Evolutionary conservation across 1,140 invertebrate genomes (phyloP).

Genomic region (Bombus pyrosoma): DNA sequence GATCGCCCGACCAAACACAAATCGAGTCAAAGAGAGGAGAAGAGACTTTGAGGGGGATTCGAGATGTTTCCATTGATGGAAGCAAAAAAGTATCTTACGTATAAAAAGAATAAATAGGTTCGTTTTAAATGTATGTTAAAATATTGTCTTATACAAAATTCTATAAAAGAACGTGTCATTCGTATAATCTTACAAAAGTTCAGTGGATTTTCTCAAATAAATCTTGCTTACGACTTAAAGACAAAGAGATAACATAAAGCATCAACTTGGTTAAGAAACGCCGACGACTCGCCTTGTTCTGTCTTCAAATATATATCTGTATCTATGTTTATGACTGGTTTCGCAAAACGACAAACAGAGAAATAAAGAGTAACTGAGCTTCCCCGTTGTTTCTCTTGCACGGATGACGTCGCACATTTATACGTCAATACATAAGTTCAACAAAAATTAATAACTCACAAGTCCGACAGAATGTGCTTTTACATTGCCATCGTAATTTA

Average conservation of each 20-base stretch:
- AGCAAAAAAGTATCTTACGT: neutral
- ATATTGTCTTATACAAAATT: neutral
- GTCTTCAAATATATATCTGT: neutral
- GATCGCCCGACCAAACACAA: constrained; percentile 39
- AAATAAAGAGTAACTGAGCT: neutral
- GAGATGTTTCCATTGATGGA: neutral
- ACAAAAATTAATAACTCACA: constrained; percentile 63
- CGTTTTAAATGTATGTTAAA: neutral
- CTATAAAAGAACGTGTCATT: neutral
- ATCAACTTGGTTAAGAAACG: neutral
- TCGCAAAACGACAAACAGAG: neutral
- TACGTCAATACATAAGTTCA: constrained; percentile 47
- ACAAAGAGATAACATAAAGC: neutral
- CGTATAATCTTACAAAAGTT: neutral
- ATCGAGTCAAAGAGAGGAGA: neutral
- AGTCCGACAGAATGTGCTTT: constrained; percentile 17
- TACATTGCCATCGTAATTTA: constrained; percentile 36
- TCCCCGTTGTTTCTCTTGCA: neutral
- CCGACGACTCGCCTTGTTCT: neutral
- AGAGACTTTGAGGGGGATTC: neutral
- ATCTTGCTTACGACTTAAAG: too few species aligned
- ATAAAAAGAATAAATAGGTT: neutral
- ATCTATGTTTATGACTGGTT: neutral
- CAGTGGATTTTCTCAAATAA: too few species aligned
- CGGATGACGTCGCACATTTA: neutral